phyloP scores from a whole-genome alignment of 2,888 invertebrate genomes.

The Dynastes hyllus region DNA sequence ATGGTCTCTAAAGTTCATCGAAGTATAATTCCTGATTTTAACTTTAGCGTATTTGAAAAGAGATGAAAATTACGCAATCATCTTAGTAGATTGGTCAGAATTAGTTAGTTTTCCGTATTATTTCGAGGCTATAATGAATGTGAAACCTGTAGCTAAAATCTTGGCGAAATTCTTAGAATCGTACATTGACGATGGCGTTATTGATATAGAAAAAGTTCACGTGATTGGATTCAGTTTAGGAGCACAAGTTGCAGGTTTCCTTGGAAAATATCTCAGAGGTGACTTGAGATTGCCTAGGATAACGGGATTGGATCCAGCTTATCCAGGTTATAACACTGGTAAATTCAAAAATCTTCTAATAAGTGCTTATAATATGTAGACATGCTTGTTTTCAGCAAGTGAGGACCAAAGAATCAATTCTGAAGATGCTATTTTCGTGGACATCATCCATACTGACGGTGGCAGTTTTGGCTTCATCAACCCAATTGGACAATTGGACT shows the following conservation, averaged over 20 bases:
- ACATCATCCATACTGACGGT: slow-evolving; percentile 77
- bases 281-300: slow-evolving; percentile 64
- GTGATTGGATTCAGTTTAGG: slow-evolving; percentile 84
- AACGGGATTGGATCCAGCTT: slow-evolving; percentile 82
- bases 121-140: slow-evolving; percentile 81
- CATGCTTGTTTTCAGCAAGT: slow-evolving; percentile 27
- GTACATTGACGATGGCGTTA: slow-evolving; percentile 75
- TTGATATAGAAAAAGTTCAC: slow-evolving; percentile 75
- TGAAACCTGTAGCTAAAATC: slow-evolving; percentile 78
- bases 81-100: slow-evolving; percentile 85
- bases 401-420: slow-evolving; percentile 69
- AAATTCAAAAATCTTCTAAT: slow-evolving; percentile 58
- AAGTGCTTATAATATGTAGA: no score
- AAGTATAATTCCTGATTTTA: background rate
- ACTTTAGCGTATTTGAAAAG: slow-evolving; percentile 72
- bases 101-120: slow-evolving; percentile 87
- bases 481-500: slow-evolving; percentile 76
- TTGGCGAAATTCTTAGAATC: slow-evolving; percentile 80
- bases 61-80: slow-evolving; percentile 80
- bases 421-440: slow-evolving; percentile 76
- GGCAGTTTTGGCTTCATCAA: slow-evolving; percentile 75
- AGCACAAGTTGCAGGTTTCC: slow-evolving; percentile 85
- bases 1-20: no score
- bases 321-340: slow-evolving; percentile 81
- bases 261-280: slow-evolving; percentile 79